Base-by-base conservation (phyloP, 2,888 invertebrate genomes). In the Boloria euphrosyne region DNA sequence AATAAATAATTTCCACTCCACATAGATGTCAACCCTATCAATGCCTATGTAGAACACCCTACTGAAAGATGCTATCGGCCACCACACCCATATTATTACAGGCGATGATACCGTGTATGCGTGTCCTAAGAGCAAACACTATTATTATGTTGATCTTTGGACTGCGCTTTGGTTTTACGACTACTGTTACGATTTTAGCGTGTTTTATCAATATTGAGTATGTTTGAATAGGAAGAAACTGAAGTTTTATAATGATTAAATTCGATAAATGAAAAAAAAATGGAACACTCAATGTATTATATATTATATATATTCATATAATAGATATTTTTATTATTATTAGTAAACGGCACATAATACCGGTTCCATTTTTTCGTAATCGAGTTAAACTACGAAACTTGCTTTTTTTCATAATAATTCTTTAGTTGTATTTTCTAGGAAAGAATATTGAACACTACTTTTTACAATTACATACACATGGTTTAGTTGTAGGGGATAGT, bases 1-100 rank as follows among this genome's bases (percentile, higher is more conserved):
- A 18, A 57, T 57, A 44, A 57, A 47, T 47, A 47, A 5, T 27
- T 58, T 4, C 0, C 10, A 14, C 3, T 22, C 38, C 13, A 27
- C 18, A 31, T 13, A 44, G 7, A n/a, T 31, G 31, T 46, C 47
- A 64, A 46, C 64, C 64, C 64, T 64, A 58, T 22, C 14, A n/a
- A 61, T 52, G 72, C 71, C 72, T 76, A 80, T 82, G 83, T 79
- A 82, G 60, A 81, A 84, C 82, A 76, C 88, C 89, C 88, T 80
- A 82, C 71, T 81, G 79, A 83, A 87, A 90, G 91, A 91, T 91
- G 84, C 73, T 91, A 91, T 91, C 91, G 80, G 78, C 66, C 77
- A 79, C 83, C 84, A 78, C 85, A 75, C 89, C 89, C 86, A 84
- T 83, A 83, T 81, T 81, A 83, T 83, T 82, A 82, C 78, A 77